Percentiles rank a stretch among this genome's conserved stretches.
These are phyloP conservation scores for Dissostichus mawsoni DNA, from an alignment of 2,113 vertebrate species.

Conservation along the genomic window DNA sequence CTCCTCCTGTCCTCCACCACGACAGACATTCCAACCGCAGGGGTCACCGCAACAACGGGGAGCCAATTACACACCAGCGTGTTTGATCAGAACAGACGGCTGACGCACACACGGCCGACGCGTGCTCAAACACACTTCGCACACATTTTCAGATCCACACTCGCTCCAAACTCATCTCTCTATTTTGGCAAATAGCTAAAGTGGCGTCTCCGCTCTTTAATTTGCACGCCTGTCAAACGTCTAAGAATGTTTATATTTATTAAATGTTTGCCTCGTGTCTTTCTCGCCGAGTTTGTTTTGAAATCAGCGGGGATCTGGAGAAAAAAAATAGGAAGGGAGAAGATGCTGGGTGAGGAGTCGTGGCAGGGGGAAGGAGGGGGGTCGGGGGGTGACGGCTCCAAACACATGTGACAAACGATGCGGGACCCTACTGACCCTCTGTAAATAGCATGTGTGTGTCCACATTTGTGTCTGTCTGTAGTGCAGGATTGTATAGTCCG, in stretches of 20 bases:
- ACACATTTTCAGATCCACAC: conserved; percentile 33
- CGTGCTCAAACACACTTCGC: conserved; percentile 8
- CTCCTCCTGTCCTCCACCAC: conserved; percentile 77
- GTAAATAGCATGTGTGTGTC: conserved; percentile 57
- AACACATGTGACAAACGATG: conserved; percentile 64
- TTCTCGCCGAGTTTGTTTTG: conserved; percentile 62
- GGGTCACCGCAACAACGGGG: conserved; percentile 76
- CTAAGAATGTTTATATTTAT: conserved; percentile 71
- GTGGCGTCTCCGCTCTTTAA: conserved; percentile 71
- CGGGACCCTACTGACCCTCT: conserved; percentile 54
- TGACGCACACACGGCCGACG: conserved; percentile 22
- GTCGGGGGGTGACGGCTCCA: conserved; percentile 17
- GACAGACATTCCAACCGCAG: conserved; percentile 77
- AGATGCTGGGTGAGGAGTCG: conserved; percentile 31
- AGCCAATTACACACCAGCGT: conserved; percentile 84
- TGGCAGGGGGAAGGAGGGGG: neutral
- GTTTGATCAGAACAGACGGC: conserved; percentile 82
- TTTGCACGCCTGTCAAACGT: conserved; percentile 76
- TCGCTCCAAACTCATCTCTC: conserved; percentile 63
- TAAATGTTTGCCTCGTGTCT: conserved; percentile 47
- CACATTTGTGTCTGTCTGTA: conserved; percentile 18
- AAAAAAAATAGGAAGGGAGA: conserved; percentile 29
- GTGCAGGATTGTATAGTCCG: conserved; percentile 52
- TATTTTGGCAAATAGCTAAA: conserved; percentile 65
- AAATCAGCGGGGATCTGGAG: conserved; percentile 58